phyloP scores from a whole-genome alignment of 2,888 invertebrate species.

The Drosophila lacicola region DNA sequence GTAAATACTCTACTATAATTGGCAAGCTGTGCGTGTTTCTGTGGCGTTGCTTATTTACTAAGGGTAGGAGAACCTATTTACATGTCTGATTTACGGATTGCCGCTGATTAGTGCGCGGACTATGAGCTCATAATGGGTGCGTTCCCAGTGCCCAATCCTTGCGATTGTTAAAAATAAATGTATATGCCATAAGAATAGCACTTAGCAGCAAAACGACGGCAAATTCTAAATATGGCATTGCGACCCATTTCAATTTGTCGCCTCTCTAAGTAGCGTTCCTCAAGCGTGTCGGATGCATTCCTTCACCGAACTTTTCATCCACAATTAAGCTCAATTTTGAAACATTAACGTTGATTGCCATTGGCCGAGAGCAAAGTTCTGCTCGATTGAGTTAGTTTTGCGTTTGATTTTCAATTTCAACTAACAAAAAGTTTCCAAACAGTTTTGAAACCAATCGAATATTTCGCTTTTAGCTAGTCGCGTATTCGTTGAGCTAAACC shows the following conservation, averaged over 20 bases:
- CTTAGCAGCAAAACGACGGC: slow-evolving; percentile 34
- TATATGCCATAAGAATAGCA: slow-evolving; percentile 57
- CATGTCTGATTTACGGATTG: slow-evolving; percentile 36
- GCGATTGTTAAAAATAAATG: slow-evolving; percentile 35
- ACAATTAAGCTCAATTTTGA: slow-evolving; percentile 70
- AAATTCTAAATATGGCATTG: slow-evolving; percentile 69
- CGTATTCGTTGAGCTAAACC: slow-evolving; percentile 31
- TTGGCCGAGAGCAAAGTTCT: slow-evolving; percentile 41
- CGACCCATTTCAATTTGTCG: slow-evolving; percentile 71
- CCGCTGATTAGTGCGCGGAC: slow-evolving; percentile 9
- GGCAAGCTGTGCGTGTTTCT: slow-evolving; percentile 7
- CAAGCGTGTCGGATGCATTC: slow-evolving; percentile 48
- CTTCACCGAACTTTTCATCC: slow-evolving; percentile 53
- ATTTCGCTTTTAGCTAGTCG: slow-evolving; percentile 38
- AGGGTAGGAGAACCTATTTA: slow-evolving; percentile 23
- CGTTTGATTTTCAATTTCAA: slow-evolving; percentile 16
- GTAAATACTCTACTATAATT: slow-evolving; percentile 35
- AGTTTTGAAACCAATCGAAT: slow-evolving; percentile 24
- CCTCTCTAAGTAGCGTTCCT: slow-evolving; percentile 30
- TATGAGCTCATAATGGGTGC: slow-evolving; percentile 59
- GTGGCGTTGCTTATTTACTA: background rate
- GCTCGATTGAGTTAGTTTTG: slow-evolving; percentile 50
- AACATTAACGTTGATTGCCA: slow-evolving; percentile 58
- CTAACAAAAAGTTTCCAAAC: slow-evolving; percentile 15
- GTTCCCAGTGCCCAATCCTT: slow-evolving; percentile 38